Evolutionary conservation across 2,797 vertebrate genomes (phyloP).

Genomic region (Euthynnus affinis): DNA sequence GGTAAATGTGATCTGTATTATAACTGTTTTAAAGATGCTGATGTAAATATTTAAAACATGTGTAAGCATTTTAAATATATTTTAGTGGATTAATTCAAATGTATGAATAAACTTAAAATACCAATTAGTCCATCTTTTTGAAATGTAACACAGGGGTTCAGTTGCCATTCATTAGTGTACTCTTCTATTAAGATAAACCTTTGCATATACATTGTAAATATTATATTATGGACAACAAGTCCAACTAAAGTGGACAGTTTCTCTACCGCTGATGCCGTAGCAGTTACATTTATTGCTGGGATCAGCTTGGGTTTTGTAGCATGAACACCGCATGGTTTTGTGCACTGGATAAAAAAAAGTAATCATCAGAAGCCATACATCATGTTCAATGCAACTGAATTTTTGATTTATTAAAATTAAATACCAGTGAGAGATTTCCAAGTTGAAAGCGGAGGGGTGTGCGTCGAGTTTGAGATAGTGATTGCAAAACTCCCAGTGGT

Average conservation of each 20-base stretch:
- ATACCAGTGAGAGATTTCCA: background rate
- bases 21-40: no score
- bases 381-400: background rate
- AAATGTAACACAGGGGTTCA: no score
- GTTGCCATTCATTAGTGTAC: background rate
- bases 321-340: background rate
- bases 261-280: background rate
- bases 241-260: no score
- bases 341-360: background rate
- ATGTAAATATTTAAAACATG: no score
- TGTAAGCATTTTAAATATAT: no score
- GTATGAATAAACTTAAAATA: no score
- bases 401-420: background rate
- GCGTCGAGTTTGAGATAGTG: background rate
- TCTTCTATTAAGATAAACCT: background rate
- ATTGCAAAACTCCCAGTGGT: background rate
- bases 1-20: no score
- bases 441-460: background rate
- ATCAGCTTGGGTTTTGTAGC: background rate
- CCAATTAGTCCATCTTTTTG: background rate
- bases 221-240: background rate
- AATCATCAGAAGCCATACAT: background rate
- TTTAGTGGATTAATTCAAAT: no score
- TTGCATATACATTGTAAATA: background rate
- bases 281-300: background rate